Evolutionary conservation across 2,113 vertebrate genomes (phyloP).

Genomic region (Parus major): DNA sequence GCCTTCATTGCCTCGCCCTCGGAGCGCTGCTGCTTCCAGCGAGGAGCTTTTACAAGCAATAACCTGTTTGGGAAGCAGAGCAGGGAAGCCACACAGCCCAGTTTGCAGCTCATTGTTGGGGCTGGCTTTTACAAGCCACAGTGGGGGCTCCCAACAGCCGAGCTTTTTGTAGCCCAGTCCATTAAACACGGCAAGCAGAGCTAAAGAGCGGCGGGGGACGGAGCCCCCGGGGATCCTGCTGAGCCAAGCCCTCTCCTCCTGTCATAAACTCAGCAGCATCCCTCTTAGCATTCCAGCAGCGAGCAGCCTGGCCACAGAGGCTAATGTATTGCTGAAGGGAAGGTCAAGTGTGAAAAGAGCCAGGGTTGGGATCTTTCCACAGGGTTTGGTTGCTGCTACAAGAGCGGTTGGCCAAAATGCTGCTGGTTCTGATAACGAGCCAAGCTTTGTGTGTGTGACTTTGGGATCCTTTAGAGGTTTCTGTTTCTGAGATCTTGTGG

Average conservation of each 20-base stretch:
- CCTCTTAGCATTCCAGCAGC: neutral
- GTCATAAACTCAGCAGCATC: slow-evolving; percentile 34
- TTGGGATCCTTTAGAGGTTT: neutral
- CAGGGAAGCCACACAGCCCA: neutral
- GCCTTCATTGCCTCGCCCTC: neutral
- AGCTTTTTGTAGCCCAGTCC: slow-evolving; percentile 41
- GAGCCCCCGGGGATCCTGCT: neutral
- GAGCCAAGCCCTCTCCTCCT: neutral
- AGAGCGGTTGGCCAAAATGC: neutral
- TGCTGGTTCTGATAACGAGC: rapidly evolving
- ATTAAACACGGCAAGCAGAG: slow-evolving; percentile 11
- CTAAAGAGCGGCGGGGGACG: neutral
- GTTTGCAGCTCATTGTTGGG: neutral
- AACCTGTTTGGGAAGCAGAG: neutral
- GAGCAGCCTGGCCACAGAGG: neutral
- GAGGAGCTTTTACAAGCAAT: slow-evolving; percentile 29
- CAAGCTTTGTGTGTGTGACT: neutral
- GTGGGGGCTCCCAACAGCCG: neutral
- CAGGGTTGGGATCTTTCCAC: neutral
- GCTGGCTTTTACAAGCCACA: slow-evolving; percentile 34
- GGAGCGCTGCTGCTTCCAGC: neutral
- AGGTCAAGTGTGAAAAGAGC: neutral
- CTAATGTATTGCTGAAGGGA: neutral
- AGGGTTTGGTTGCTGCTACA: rapidly evolving
- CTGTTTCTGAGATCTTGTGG: neutral